A percentile compares a stretch with the other conserved stretches of the same genome.
These are phyloP conservation scores for Hemichromis elongatus DNA, from an alignment of 2,113 vertebrate species.

Conservation along the genomic window DNA sequence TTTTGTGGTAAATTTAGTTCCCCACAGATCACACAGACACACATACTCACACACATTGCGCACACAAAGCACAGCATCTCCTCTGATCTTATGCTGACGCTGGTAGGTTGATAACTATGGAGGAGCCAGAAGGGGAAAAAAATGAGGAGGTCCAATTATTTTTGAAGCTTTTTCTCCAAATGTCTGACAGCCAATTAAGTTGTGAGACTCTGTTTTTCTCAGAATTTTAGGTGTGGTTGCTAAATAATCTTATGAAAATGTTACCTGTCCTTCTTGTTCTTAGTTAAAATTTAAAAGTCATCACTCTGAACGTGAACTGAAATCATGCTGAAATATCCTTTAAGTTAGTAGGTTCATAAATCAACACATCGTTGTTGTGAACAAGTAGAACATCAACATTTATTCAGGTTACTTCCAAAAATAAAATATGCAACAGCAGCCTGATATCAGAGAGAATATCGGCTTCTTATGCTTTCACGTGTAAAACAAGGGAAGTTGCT, in stretches of 20 bases:
- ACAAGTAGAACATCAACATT: background rate
- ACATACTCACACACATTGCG: background rate
- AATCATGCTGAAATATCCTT: background rate
- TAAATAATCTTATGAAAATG: background rate
- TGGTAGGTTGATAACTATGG: background rate
- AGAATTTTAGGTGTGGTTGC: background rate
- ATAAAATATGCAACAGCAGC: background rate
- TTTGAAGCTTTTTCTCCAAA: background rate
- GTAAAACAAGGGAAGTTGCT: background rate
- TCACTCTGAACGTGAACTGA: accelerated
- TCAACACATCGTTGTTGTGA: background rate
- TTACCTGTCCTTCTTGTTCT: background rate
- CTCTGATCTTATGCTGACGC: background rate
- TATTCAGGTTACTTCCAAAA: background rate
- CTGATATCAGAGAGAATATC: background rate
- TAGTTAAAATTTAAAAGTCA: background rate
- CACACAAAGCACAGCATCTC: background rate
- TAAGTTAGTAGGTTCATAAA: background rate
- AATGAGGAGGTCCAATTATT: background rate
- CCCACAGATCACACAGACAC: background rate
- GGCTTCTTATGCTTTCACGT: background rate
- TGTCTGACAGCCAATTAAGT: background rate
- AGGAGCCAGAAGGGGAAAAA: background rate
- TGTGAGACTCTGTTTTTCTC: background rate
- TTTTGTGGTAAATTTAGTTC: background rate